Conservation (phyloP, 2,888 invertebrate species). For the Drosophila niveifrons region DNA sequence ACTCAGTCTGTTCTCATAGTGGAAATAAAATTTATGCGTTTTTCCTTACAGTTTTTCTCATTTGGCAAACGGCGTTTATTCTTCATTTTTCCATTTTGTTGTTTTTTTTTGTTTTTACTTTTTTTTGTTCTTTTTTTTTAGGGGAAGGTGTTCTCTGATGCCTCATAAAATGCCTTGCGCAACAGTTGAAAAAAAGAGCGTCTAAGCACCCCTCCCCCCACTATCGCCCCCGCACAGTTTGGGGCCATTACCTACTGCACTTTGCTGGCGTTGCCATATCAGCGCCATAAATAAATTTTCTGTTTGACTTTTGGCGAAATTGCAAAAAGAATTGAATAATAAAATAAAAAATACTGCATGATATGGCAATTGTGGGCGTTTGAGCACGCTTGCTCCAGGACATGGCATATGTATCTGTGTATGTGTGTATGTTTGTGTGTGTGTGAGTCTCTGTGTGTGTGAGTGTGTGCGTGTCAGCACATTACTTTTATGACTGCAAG, state of each 20-base stretch:
- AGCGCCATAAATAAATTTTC: conserved; percentile 72
- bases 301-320: conserved; percentile 62
- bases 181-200: conserved; percentile 65
- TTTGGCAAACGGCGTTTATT: conserved; percentile 33
- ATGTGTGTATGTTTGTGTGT: conserved; percentile 11
- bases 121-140: background rate
- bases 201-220: conserved; percentile 55
- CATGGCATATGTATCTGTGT: conserved; percentile 20
- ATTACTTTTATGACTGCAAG: conserved; percentile 48
- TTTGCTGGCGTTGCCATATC: conserved; percentile 63
- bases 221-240: background rate
- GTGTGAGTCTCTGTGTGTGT: conserved; percentile 10
- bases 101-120: background rate
- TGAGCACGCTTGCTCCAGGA: conserved; percentile 25
- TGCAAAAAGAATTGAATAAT: conserved; percentile 40
- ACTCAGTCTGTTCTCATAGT: conserved; percentile 47
- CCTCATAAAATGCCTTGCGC: conserved; percentile 61
- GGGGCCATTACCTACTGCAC: conserved; percentile 31
- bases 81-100: conserved; percentile 1
- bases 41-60: conserved; percentile 60
- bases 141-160: conserved; percentile 34
- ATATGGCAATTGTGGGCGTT: conserved; percentile 41
- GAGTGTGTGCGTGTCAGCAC: conserved; percentile 20
- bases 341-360: conserved; percentile 38
- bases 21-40: conserved; percentile 78